These are phyloP conservation scores for Nesidiocoris tenuis DNA, from an alignment of 2,888 invertebrate genomes.

Conservation along the genomic window DNA sequence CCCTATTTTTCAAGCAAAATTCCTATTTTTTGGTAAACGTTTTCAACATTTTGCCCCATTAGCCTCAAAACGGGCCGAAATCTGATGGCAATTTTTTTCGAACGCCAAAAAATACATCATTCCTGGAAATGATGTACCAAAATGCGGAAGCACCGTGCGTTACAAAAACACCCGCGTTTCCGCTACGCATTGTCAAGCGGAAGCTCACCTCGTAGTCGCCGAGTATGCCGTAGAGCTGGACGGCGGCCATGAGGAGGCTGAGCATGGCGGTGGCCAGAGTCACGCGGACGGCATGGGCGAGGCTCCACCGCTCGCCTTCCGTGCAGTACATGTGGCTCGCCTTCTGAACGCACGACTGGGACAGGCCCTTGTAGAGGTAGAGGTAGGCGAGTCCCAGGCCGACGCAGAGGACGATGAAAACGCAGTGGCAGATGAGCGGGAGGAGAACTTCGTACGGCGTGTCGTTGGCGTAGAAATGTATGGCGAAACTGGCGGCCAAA, in stretches of 20 bases:
- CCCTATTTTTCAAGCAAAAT: too few species aligned
- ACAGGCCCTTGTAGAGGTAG: conserved; percentile 74
- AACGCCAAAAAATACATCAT: too few species aligned
- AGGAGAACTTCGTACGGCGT: conserved; percentile 54
- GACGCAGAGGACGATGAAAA: conserved; percentile 81
- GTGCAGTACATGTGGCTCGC: conserved; percentile 54
- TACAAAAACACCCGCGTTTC: too few species aligned
- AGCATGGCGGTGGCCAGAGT: conserved; percentile 83
- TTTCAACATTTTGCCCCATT: too few species aligned
- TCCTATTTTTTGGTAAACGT: too few species aligned
- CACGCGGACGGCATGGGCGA: conserved; percentile 85
- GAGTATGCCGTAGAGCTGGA: conserved; percentile 69
- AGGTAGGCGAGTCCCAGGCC: conserved; percentile 81
- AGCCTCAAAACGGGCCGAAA: too few species aligned
- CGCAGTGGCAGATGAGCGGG: conserved; percentile 77
- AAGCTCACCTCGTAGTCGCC: conserved; percentile 54
- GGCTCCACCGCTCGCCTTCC: conserved; percentile 56
- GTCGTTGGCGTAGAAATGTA: conserved; percentile 63
- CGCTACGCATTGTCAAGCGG: too few species aligned
- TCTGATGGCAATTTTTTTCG: too few species aligned
- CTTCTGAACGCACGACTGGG: conserved; percentile 57
- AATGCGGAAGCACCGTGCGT: too few species aligned
- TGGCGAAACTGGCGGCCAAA: conserved; percentile 74
- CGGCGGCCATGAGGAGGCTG: conserved; percentile 76
- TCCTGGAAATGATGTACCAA: too few species aligned